Percentiles rank a stretch among this genome's conserved stretches.
Evolutionary conservation across 1,140 invertebrate species (phyloP).

Genomic region (Drosophila mayri): DNA sequence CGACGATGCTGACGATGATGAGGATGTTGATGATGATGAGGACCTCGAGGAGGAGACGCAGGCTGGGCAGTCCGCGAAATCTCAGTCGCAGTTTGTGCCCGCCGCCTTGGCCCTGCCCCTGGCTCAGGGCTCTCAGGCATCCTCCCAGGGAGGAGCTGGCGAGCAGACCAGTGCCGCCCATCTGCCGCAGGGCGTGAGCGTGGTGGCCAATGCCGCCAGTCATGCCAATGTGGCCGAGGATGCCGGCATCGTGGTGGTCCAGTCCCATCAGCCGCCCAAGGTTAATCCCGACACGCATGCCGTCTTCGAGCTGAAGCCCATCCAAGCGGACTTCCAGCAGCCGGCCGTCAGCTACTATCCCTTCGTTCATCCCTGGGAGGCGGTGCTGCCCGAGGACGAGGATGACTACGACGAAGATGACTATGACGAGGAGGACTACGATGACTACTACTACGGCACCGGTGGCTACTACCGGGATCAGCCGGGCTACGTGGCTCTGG

Average conservation of each 20-base stretch:
- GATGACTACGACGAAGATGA: constrained; percentile 38
- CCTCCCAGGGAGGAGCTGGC: not conserved
- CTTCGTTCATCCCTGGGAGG: constrained; percentile 24
- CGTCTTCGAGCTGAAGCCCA: constrained; percentile 75
- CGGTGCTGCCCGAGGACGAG: constrained; percentile 14
- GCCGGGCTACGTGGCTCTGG: constrained; percentile 31
- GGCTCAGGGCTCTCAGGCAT: constrained; percentile 1
- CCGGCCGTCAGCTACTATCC: constrained; percentile 34
- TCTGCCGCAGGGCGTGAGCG: constrained; percentile 56
- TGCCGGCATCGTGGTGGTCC: constrained; percentile 71
- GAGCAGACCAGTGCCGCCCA: constrained; percentile 20
- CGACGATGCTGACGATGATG: constrained; percentile 1
- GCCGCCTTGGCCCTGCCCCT: constrained; percentile 53
- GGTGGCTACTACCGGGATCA: constrained; percentile 19
- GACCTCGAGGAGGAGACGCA: not conserved
- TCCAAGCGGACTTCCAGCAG: constrained; percentile 24
- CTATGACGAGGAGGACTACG: constrained; percentile 40
- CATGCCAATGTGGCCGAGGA: constrained; percentile 67
- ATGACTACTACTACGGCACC: constrained; percentile 42
- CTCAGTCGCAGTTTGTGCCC: constrained; percentile 33
- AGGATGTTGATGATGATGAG: constrained; percentile 26
- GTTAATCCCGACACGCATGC: constrained; percentile 79
- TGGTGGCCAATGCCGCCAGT: constrained; percentile 62
- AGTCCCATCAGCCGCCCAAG: constrained; percentile 73
- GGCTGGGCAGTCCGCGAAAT: constrained; percentile 15